Evolutionary conservation across 2,113 vertebrate genomes (phyloP), one percentile per base, ranked within the genome.

Genomic region (Sorex fumeus): DNA sequence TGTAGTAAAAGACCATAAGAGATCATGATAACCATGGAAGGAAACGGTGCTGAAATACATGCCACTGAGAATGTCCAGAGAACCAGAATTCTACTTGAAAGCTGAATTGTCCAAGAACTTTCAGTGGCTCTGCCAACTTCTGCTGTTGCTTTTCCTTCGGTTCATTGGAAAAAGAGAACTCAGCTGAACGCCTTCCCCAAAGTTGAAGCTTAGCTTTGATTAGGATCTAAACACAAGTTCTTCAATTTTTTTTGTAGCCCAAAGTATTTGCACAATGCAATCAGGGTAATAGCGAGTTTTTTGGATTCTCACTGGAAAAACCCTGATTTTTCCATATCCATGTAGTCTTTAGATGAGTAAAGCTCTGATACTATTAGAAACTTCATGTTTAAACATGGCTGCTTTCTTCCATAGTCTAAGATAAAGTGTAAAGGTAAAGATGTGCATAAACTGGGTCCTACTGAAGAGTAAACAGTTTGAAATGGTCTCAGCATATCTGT

Each of bases 31-130:
- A 96, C 90, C 74, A 80, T 83, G 88, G 62, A 2, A 88, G 32
- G 82, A 96, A 90, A 85, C 64, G 60, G 23, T 94, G 18, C 19
- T n/a, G 91, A 47, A 67, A 87, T 53, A 93, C 95, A 91, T 36
- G 0, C 84, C 83, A 43, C 36, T 70, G 91, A 67, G 86, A 25
- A 15, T 45, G 43, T 94, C 36, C 3, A 88, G 60, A 95, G 79
- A 91, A 94, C 43, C n/a, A 64, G 28, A 84, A 79, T 0, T 27
- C 2, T 62, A 15, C 67, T 93, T 88, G 78, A 83, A 94, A 13
- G 3, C 74, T 71, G 88, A 27, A 23, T 16, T 66, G 88, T 85
- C 70, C 3, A 50, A 2, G 19, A 70, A 25, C n/a, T 91, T 80
- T 91, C 66, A 77, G 3, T 1, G 30, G 34, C 13, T 34, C 53